These are phyloP conservation scores for Tromatobia lineatoria DNA, from an alignment of 2,888 invertebrate genomes.

Conservation along the genomic window DNA sequence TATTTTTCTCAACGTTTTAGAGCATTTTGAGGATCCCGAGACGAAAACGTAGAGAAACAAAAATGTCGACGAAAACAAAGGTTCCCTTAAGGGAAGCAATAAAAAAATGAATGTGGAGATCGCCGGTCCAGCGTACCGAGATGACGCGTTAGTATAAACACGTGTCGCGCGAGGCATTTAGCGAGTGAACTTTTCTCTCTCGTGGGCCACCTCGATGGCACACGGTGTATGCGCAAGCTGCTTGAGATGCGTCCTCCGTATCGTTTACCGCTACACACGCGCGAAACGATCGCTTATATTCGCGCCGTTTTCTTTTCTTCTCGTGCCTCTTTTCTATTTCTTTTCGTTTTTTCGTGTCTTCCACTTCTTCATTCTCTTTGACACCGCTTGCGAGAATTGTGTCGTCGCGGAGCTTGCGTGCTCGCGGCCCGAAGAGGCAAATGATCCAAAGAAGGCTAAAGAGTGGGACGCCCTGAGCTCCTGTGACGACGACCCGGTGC, in stretches of 20 bases:
- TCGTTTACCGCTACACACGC: constrained; percentile 68
- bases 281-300: constrained; percentile 68
- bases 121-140: constrained; percentile 13
- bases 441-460: constrained; percentile 37
- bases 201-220: neutral
- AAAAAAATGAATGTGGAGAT: no score
- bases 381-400: constrained; percentile 58
- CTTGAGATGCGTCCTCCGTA: constrained; percentile 67
- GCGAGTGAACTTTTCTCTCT: constrained; percentile 50
- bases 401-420: constrained; percentile 69
- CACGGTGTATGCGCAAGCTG: constrained; percentile 38
- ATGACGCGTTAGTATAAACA: constrained; percentile 30
- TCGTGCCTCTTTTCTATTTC: constrained; percentile 8
- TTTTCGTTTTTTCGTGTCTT: neutral
- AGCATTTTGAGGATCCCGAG: no score
- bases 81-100: no score
- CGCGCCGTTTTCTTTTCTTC: constrained; percentile 58
- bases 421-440: constrained; percentile 52
- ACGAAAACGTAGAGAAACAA: no score
- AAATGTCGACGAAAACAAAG: no score
- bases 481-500: constrained; percentile 50
- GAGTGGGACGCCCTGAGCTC: constrained; percentile 36
- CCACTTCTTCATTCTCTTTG: constrained; percentile 40
- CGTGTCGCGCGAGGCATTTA: constrained; percentile 46
- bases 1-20: no score